Evolutionary conservation across 1,140 invertebrate species (phyloP).

Genomic region (Drosophila sucinea): DNA sequence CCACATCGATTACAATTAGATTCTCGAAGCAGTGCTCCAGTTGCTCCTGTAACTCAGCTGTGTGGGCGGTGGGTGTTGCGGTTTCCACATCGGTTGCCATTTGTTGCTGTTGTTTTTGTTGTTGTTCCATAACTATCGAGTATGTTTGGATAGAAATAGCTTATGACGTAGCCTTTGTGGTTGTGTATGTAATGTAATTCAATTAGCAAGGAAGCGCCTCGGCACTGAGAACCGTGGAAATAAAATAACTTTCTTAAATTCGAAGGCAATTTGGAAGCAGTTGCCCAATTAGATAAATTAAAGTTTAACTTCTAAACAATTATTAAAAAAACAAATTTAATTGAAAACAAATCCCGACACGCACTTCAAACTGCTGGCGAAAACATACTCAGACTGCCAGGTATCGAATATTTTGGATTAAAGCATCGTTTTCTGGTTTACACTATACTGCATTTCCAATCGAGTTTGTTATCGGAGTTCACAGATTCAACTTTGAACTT

Average conservation of each 20-base stretch:
- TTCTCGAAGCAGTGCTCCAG: conserved; percentile 88
- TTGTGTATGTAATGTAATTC: conserved; percentile 62
- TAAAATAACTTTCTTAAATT: conserved; percentile 22
- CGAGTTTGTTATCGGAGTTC: too few relatives aligned
- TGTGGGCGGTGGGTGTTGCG: conserved; percentile 30
- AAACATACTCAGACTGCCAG: background rate
- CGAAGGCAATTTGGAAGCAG: conserved; percentile 55
- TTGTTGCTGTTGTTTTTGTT: conserved; percentile 62
- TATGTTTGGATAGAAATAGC: conserved; percentile 69
- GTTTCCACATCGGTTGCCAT: conserved; percentile 30
- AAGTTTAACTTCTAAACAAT: conserved; percentile 48
- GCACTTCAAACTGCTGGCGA: conserved; percentile 70
- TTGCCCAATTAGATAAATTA: conserved; percentile 57
- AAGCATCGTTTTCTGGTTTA: too few relatives aligned
- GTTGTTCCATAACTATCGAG: conserved; percentile 59
- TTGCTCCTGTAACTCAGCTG: conserved; percentile 54
- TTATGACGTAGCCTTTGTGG: conserved; percentile 71
- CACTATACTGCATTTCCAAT: too few relatives aligned
- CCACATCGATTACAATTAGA: conserved; percentile 95
- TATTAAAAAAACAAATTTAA: conserved; percentile 51
- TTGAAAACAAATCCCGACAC: conserved; percentile 76
- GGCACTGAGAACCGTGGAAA: conserved; percentile 52
- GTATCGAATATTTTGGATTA: background rate
- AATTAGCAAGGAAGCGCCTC: conserved; percentile 71
- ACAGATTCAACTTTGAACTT: too few relatives aligned